Evolutionary conservation across 1,140 invertebrate genomes (phyloP).

Genomic region (Sycophila sp.): DNA sequence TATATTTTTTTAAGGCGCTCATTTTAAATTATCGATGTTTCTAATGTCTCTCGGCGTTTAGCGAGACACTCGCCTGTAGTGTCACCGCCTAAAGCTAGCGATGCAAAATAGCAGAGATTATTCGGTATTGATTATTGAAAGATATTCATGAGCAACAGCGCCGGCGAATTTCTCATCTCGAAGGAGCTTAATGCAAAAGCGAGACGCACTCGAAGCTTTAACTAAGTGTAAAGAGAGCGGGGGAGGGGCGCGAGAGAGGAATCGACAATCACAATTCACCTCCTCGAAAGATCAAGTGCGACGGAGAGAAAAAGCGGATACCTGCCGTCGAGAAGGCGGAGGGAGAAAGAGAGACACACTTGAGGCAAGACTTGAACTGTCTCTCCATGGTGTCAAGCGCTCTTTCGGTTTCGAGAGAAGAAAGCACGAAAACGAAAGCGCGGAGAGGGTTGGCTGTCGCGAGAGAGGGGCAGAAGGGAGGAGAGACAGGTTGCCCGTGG

Average conservation of each 20-base stretch:
- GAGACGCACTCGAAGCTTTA: not conserved
- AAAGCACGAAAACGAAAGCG: slow-evolving; percentile 28
- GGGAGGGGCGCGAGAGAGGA: not conserved
- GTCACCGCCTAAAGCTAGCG: no score
- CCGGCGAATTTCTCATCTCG: not conserved
- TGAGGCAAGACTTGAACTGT: slow-evolving; percentile 13
- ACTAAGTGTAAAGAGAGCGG: no score
- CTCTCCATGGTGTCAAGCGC: slow-evolving; percentile 38
- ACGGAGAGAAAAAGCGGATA: slow-evolving; percentile 6
- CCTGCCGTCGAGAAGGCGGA: no score
- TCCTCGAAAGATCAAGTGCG: slow-evolving; percentile 23
- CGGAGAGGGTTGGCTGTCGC: no score
- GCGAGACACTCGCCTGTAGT: no score
- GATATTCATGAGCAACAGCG: not conserved
- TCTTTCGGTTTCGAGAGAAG: slow-evolving; percentile 36
- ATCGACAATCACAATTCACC: slow-evolving; percentile 22
- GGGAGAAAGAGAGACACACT: slow-evolving; percentile 25
- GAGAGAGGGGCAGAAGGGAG: no score
- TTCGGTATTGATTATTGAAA: not conserved
- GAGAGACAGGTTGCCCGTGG: slow-evolving; percentile 22
- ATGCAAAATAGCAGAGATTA: not conserved
- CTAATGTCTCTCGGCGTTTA: no score
- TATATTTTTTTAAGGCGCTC: no score
- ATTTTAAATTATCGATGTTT: no score
- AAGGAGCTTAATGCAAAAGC: slow-evolving; percentile 18